Conservation (phyloP, 2,113 vertebrate genomes). For the Laterallus jamaicensis region DNA sequence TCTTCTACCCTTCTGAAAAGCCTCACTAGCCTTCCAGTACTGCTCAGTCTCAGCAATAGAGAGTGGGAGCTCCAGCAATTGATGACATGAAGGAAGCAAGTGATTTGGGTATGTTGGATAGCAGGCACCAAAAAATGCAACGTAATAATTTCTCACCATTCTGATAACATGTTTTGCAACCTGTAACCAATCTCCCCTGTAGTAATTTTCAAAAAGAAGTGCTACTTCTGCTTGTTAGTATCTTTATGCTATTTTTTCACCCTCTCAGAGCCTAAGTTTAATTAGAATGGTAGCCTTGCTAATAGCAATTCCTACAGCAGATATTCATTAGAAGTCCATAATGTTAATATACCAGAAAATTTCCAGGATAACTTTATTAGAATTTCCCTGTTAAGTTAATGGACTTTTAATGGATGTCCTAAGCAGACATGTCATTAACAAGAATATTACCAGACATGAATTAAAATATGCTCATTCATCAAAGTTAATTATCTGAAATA, state of each 20-base stretch:
- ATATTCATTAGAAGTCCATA: constrained; percentile 77
- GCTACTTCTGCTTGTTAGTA: constrained; percentile 46
- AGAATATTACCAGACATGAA: constrained; percentile 72
- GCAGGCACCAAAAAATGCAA: not conserved
- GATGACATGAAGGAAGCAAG: not conserved
- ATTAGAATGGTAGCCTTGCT: constrained; percentile 71
- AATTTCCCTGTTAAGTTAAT: constrained; percentile 78
- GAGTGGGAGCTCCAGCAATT: not conserved
- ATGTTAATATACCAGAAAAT: constrained; percentile 77
- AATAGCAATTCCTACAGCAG: constrained; percentile 71
- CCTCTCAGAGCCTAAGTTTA: constrained; percentile 40
- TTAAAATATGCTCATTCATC: constrained; percentile 73
- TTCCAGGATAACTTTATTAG: constrained; percentile 77
- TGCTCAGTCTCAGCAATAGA: not conserved
- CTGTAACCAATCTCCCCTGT: not conserved
- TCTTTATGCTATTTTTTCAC: not conserved
- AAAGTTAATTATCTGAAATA: constrained; percentile 74
- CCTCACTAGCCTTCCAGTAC: not conserved
- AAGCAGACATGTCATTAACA: constrained; percentile 75
- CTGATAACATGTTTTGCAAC: not conserved
- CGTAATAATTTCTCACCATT: not conserved
- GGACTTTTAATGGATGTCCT: constrained; percentile 80
- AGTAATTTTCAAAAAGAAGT: not conserved
- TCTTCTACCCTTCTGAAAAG: not conserved
- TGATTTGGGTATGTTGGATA: not conserved